These are phyloP conservation scores for Burhinus oedicnemus DNA, from an alignment of 2,113 vertebrate species.

Conservation along the genomic window DNA sequence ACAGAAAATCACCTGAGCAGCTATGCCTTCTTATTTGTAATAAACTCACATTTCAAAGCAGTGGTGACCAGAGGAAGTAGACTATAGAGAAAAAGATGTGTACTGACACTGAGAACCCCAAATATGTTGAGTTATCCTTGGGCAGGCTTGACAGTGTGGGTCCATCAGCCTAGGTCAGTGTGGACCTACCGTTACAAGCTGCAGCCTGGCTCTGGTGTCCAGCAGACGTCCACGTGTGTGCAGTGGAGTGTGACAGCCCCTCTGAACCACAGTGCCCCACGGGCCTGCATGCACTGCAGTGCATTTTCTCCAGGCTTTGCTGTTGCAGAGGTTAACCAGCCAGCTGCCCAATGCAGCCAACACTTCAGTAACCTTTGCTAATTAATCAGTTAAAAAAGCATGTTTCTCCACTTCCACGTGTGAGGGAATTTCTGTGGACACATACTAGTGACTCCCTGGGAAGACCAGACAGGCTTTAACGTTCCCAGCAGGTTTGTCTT, in stretches of 20 bases:
- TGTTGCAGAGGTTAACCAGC: neutral
- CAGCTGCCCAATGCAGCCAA: neutral
- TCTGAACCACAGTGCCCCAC: no score
- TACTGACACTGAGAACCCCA: neutral
- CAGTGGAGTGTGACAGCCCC: neutral
- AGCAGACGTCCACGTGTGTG: neutral
- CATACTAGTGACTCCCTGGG: neutral
- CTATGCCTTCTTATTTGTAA: neutral
- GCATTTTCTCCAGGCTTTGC: neutral
- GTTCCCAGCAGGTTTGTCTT: neutral
- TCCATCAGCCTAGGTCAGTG: no score
- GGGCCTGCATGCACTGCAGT: rapidly evolving
- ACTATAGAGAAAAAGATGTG: neutral
- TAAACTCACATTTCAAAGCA: neutral
- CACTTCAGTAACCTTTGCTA: neutral
- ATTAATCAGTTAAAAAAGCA: neutral
- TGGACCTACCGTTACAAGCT: neutral
- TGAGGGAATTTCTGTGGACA: neutral
- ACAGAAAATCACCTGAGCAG: neutral
- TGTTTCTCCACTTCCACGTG: neutral
- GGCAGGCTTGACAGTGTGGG: neutral
- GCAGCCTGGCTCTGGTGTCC: neutral
- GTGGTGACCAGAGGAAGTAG: neutral
- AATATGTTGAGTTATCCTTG: neutral
- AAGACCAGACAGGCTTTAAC: neutral